Conservation (phyloP, 2,113 vertebrate species). For the Oxyura jamaicensis region DNA sequence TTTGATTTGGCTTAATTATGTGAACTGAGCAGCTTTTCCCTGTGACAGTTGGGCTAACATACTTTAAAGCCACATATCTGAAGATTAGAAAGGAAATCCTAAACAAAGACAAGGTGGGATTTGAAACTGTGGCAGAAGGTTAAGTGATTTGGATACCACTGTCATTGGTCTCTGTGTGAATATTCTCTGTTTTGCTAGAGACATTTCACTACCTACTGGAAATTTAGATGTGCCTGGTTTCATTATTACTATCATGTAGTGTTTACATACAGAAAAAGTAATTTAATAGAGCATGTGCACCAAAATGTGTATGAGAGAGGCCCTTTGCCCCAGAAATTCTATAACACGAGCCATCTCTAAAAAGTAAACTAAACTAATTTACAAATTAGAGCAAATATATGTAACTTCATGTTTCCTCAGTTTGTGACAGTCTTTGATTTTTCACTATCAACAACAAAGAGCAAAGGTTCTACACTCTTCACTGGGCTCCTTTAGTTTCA, state of each 20-base stretch:
- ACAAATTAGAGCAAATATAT: neutral
- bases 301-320: neutral
- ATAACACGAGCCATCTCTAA: neutral
- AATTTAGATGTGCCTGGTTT: neutral
- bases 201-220: neutral
- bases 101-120: neutral
- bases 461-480: neutral
- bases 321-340: neutral
- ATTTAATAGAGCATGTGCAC: neutral
- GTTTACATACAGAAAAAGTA: neutral
- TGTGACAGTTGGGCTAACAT: neutral
- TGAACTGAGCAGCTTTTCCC: constrained; percentile 26
- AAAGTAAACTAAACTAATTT: neutral
- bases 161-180: neutral
- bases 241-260: neutral
- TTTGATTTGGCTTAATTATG: neutral
- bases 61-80: neutral
- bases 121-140: neutral
- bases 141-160: neutral
- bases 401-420: neutral
- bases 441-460: neutral
- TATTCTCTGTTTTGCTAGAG: neutral
- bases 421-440: neutral
- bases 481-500: neutral
- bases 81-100: neutral